Conservation (phyloP, 53 echinoderm and acorn worm species). For the Apostichopus leukothele region DNA sequence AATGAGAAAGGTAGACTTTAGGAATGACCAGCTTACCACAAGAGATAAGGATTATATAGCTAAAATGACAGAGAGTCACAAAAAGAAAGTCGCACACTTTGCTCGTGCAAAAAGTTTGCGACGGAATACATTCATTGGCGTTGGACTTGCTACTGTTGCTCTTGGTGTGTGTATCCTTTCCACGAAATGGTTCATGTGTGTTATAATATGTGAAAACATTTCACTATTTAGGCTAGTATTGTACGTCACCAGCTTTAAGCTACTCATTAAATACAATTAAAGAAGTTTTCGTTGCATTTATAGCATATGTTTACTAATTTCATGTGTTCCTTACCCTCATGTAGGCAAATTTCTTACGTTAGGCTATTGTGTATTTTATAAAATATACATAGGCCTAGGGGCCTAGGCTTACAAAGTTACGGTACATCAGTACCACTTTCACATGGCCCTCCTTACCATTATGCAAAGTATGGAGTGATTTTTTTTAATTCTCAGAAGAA, state of each 20-base stretch:
- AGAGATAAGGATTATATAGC: constrained; percentile 71
- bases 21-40: constrained; percentile 57
- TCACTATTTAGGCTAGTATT: too few relatives aligned
- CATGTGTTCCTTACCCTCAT: too few relatives aligned
- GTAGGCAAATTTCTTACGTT: too few relatives aligned
- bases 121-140: constrained; percentile 65
- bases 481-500: too few relatives aligned
- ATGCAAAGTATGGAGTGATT: too few relatives aligned
- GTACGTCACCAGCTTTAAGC: too few relatives aligned
- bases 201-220: too few relatives aligned
- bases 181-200: neutral
- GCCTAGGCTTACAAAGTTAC: too few relatives aligned
- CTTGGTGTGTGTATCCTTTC: constrained; percentile 98
- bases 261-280: neutral
- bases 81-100: constrained; percentile 55
- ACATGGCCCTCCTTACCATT: too few relatives aligned
- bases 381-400: too few relatives aligned
- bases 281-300: neutral
- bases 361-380: too few relatives aligned
- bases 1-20: constrained; percentile 81
- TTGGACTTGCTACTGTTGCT: constrained; percentile 70
- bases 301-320: neutral
- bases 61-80: constrained; percentile 74
- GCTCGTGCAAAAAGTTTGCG: constrained; percentile 56
- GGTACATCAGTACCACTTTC: too few relatives aligned